Evolutionary conservation across 2,113 vertebrate genomes (phyloP).

Genomic region (Calonectris borealis): DNA sequence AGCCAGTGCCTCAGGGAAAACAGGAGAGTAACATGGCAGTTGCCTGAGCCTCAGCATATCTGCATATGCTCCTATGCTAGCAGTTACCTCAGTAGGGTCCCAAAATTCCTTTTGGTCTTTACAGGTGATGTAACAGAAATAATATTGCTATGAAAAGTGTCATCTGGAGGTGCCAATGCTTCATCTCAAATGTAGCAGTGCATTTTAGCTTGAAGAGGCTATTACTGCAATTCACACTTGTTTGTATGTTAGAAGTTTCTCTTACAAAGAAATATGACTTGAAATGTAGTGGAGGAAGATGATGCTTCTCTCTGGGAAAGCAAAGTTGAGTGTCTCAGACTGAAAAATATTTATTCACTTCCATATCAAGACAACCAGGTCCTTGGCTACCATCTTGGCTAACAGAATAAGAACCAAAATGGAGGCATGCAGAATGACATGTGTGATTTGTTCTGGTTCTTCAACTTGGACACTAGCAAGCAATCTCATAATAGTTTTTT

Average conservation of each 20-base stretch:
- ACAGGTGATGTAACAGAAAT: not conserved
- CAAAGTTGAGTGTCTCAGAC: not conserved
- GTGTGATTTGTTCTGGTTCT: not conserved
- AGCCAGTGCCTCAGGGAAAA: not conserved
- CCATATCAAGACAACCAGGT: not conserved
- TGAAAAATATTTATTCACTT: not conserved
- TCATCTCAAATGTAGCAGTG: fast-evolving
- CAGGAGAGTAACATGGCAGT: not conserved
- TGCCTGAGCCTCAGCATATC: not conserved
- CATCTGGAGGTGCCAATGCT: not conserved
- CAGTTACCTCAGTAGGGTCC: not conserved
- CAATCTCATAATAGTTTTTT: not conserved
- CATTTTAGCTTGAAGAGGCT: not conserved
- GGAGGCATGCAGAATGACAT: not conserved
- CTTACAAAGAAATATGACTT: not conserved
- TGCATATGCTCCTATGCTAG: not conserved
- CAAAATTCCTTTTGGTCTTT: not conserved
- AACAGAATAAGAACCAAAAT: not conserved
- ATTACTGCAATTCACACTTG: not conserved
- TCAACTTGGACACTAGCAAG: not conserved
- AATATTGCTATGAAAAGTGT: not conserved
- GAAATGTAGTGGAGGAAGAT: not conserved
- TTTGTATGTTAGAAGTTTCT: not conserved
- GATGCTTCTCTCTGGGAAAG: not conserved
- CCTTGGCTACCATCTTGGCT: not conserved